phyloP scores from a whole-genome alignment of 2,797 vertebrate species.

The Ptychobarbus kaznakovi region DNA sequence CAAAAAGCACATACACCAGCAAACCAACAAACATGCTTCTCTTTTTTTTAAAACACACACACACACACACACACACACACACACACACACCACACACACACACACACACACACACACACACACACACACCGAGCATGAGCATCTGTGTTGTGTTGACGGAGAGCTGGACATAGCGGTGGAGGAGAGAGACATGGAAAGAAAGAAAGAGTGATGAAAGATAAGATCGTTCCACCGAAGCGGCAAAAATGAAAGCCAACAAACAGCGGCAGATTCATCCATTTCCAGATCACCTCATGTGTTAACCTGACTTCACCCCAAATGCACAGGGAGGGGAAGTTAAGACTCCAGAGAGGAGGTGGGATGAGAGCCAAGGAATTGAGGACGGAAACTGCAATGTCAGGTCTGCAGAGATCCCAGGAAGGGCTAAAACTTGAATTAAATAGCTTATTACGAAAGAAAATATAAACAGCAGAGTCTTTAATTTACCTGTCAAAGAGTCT shows the following conservation, averaged over 20 bases:
- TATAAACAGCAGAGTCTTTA: slow-evolving; percentile 16
- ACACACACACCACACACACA: slow-evolving; percentile 1
- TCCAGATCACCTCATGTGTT: slow-evolving; percentile 64
- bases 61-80: slow-evolving; percentile 1
- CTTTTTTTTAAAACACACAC: neutral
- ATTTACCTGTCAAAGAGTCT: slow-evolving; percentile 52
- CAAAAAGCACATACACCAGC: slow-evolving; percentile 7
- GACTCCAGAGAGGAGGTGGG: slow-evolving; percentile 28
- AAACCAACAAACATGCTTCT: neutral
- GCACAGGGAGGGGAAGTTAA: slow-evolving; percentile 12
- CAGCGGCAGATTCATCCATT: slow-evolving; percentile 64
- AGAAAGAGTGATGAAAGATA: slow-evolving; percentile 51
- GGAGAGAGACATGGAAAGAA: slow-evolving; percentile 16
- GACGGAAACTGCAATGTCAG: slow-evolving; percentile 38
- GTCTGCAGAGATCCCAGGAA: slow-evolving; percentile 29
- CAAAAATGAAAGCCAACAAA: slow-evolving; percentile 58
- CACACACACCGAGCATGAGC: neutral
- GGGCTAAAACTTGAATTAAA: slow-evolving; percentile 27
- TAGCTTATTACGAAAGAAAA: slow-evolving; percentile 24
- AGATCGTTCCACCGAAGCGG: slow-evolving; percentile 32
- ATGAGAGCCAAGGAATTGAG: neutral
- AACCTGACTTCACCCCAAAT: slow-evolving; percentile 53
- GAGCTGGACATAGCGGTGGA: slow-evolving; percentile 28
- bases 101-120: neutral
- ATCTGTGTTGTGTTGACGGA: slow-evolving; percentile 15